Percentiles rank a stretch among this genome's conserved stretches.
Conservation (phyloP, 1,140 invertebrate species). For the Drosophila lowei region DNA sequence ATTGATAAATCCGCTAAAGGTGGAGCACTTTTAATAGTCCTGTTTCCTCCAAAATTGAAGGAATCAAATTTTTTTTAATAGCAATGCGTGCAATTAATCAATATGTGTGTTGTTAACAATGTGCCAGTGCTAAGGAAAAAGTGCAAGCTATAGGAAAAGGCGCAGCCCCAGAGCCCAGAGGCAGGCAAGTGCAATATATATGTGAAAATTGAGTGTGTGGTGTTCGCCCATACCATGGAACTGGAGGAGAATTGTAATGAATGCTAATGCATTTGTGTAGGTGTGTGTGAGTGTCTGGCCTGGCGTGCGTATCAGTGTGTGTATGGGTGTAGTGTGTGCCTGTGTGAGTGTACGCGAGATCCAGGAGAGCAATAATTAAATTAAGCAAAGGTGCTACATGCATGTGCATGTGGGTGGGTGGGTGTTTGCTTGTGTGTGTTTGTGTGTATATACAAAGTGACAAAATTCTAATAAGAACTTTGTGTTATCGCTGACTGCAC, state of each 20-base stretch:
- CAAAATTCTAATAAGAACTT: slow-evolving; percentile 75
- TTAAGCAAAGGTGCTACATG: slow-evolving; percentile 73
- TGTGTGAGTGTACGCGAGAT: slow-evolving; percentile 63
- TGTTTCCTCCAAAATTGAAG: too few relatives aligned
- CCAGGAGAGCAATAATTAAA: slow-evolving; percentile 73
- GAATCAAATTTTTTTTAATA: too few relatives aligned
- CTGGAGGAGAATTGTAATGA: slow-evolving; percentile 38
- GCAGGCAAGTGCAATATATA: too few relatives aligned
- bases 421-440: slow-evolving; percentile 44
- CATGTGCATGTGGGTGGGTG: slow-evolving; percentile 44
- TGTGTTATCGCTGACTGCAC: slow-evolving; percentile 50
- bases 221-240: slow-evolving; percentile 3
- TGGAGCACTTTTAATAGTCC: too few relatives aligned
- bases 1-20: too few relatives aligned
- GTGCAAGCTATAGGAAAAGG: too few relatives aligned
- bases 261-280: slow-evolving; percentile 45
- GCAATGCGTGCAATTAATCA: too few relatives aligned
- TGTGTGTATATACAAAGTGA: slow-evolving; percentile 74
- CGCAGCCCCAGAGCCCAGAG: too few relatives aligned
- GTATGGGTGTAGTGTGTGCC: slow-evolving; percentile 22
- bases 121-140: too few relatives aligned
- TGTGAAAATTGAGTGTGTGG: too few relatives aligned
- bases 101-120: too few relatives aligned
- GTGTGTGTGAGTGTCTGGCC: slow-evolving; percentile 46
- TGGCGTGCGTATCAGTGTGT: slow-evolving; percentile 31